These are phyloP conservation scores for Chelmon rostratus DNA, from an alignment of 2,797 vertebrate genomes.

Conservation along the genomic window DNA sequence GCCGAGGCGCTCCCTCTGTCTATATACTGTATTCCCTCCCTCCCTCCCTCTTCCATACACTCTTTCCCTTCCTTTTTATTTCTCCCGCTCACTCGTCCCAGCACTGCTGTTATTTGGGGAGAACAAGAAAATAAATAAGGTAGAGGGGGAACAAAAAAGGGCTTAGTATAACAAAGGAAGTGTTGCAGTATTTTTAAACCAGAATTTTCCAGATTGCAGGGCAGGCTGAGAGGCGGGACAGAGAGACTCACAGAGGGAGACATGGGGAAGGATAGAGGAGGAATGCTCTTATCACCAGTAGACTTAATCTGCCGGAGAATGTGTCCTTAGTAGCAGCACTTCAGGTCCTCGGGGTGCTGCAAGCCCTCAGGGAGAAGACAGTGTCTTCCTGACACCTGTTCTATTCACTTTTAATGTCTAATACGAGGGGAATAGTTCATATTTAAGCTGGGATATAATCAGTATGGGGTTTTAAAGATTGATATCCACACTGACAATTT, in stretches of 20 bases:
- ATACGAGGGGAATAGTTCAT: neutral
- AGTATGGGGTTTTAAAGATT: neutral
- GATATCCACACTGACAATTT: neutral
- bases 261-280: constrained; percentile 45
- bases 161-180: constrained; percentile 78
- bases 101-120: constrained; percentile 69
- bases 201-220: constrained; percentile 67
- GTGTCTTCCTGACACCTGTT: constrained; percentile 7
- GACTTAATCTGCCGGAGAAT: constrained; percentile 60
- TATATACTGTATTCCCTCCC: constrained; percentile 52
- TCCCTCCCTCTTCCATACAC: constrained; percentile 28
- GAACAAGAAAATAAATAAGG: constrained; percentile 76
- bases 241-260: constrained; percentile 33
- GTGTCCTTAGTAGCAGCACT: constrained; percentile 39
- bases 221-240: constrained; percentile 39
- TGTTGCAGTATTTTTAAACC: constrained; percentile 76
- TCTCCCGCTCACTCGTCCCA: constrained; percentile 40
- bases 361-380: constrained; percentile 21
- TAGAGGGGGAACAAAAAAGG: constrained; percentile 69
- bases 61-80: constrained; percentile 20
- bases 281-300: constrained; percentile 51
- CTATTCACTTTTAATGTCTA: constrained; percentile 17
- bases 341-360: constrained; percentile 31
- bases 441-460: neutral
- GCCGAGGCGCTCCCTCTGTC: constrained; percentile 45